phyloP scores from a whole-genome alignment of 2,888 invertebrate species.

The Cacoxenus indagator region DNA sequence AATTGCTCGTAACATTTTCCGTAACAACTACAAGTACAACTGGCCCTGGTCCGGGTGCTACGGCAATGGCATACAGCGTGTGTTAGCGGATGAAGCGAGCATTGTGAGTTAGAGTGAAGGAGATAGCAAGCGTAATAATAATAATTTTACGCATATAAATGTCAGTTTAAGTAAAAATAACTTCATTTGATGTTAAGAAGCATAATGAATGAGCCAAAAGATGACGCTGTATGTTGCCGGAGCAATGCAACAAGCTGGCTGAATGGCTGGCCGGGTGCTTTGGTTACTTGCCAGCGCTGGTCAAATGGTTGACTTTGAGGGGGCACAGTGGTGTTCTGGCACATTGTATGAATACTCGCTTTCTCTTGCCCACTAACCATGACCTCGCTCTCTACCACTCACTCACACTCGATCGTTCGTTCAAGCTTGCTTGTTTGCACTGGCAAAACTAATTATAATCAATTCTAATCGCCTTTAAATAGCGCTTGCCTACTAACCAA shows the following conservation, averaged over 20 bases:
- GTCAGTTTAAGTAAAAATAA: conserved; percentile 61
- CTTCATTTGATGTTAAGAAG: conserved; percentile 53
- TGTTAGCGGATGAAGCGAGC: not conserved
- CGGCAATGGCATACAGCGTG: not conserved
- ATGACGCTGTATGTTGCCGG: not conserved
- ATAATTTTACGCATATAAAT: conserved; percentile 53
- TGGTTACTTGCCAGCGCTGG: conserved; percentile 13
- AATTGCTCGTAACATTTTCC: too few species aligned
- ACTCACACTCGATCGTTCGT: too few species aligned
- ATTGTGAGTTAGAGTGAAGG: not conserved
- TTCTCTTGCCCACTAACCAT: too few species aligned
- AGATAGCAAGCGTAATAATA: conserved; percentile 34
- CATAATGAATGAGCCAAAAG: conserved; percentile 33
- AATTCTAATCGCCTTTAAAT: conserved; percentile 67
- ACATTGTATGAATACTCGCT: too few species aligned
- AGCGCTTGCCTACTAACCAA: conserved; percentile 49
- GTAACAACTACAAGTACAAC: too few species aligned
- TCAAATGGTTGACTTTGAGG: too few species aligned
- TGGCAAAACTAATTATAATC: conserved; percentile 63
- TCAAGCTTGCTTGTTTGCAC: too few species aligned
- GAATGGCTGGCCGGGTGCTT: conserved; percentile 7
- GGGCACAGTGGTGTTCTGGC: too few species aligned
- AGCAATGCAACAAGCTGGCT: conserved; percentile 13
- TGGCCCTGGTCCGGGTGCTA: too few species aligned
- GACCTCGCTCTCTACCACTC: too few species aligned